Conservation (phyloP, 2,113 vertebrate species). For the Pristiophorus japonicus region DNA sequence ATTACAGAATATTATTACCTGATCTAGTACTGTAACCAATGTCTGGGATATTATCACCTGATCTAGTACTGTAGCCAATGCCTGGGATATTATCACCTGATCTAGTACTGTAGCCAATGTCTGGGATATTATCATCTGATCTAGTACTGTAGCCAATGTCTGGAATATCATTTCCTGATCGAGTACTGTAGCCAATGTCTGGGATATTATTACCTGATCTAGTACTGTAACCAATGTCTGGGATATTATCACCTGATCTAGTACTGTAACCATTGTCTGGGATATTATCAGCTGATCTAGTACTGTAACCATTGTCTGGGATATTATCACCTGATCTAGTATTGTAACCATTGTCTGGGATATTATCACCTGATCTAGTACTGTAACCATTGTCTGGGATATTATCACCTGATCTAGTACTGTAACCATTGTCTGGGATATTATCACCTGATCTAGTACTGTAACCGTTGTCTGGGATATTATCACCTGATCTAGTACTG, state of each 20-base stretch:
- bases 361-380: neutral
- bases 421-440: neutral
- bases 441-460: neutral
- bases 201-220: neutral
- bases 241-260: neutral
- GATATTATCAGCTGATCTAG: neutral
- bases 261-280: no score
- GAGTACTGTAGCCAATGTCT: neutral
- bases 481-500: neutral
- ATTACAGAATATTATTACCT: neutral
- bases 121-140: neutral
- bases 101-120: neutral
- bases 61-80: neutral
- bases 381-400: neutral
- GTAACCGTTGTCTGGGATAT: neutral
- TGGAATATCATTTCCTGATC: neutral
- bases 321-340: neutral
- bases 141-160: neutral
- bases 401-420: neutral
- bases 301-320: neutral
- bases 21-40: neutral
- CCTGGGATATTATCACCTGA: neutral
- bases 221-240: neutral
- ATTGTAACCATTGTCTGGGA: neutral
- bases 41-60: neutral